phyloP scores from a whole-genome alignment of 2,888 invertebrate species.

The Synanthedon formicaeformis region DNA sequence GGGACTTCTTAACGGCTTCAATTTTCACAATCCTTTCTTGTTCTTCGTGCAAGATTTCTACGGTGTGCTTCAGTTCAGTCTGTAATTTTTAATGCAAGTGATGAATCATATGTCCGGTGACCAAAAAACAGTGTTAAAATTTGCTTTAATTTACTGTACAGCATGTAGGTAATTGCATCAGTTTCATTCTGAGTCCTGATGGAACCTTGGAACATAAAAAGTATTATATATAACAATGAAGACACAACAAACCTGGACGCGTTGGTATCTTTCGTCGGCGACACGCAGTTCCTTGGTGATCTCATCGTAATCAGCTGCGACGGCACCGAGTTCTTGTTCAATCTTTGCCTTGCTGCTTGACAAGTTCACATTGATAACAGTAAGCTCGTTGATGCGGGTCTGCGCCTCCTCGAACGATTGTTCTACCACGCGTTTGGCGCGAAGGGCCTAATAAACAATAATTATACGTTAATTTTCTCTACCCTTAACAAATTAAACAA shows the following conservation, averaged over 20 bases:
- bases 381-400: conserved; percentile 93
- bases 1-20: conserved; percentile 96
- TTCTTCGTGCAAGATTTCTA: conserved; percentile 94
- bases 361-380: conserved; percentile 94
- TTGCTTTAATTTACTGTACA: background rate
- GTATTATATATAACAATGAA: too few species aligned
- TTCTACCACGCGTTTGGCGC: conserved; percentile 92
- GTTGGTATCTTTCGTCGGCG: conserved; percentile 94
- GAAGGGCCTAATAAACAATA: conserved; percentile 76
- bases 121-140: background rate
- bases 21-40: conserved; percentile 97
- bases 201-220: too few species aligned
- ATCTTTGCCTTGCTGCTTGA: conserved; percentile 94
- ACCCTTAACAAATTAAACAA: too few species aligned
- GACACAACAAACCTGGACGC: conserved; percentile 73
- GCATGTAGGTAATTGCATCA: too few species aligned
- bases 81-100: conserved; percentile 29
- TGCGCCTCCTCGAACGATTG: conserved; percentile 90
- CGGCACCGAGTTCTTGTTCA: conserved; percentile 91
- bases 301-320: conserved; percentile 98
- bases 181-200: too few species aligned
- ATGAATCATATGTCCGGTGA: too few species aligned
- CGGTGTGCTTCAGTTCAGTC: conserved; percentile 93
- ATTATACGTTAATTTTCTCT: background rate
- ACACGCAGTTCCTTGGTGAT: conserved; percentile 95